Evolutionary conservation across 2,113 vertebrate species (phyloP).

Genomic region (Ifrita kowaldi): DNA sequence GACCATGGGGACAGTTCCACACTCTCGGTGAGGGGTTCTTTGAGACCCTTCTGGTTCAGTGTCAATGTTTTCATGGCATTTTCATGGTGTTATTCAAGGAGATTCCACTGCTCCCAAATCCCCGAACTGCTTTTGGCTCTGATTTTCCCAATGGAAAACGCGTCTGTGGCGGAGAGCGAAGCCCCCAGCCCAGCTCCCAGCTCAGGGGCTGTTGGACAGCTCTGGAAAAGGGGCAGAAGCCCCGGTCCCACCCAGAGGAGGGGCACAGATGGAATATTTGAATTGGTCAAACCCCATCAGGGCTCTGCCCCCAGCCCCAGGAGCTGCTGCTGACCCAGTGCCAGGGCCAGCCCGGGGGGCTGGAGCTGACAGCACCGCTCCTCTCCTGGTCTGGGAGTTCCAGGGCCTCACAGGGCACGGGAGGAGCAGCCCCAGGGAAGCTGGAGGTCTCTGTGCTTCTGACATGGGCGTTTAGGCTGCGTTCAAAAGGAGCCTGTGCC

Average conservation of each 20-base stretch:
- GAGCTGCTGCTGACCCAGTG: neutral
- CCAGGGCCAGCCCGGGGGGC: fast-evolving
- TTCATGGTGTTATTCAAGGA: neutral
- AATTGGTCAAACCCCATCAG: fast-evolving
- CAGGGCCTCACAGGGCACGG: neutral
- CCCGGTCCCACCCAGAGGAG: neutral
- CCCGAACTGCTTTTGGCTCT: neutral
- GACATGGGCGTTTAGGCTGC: fast-evolving
- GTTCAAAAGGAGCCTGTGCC: neutral
- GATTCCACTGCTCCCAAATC: neutral
- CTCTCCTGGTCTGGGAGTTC: fast-evolving
- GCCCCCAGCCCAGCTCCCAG: neutral
- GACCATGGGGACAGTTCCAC: too few relatives aligned
- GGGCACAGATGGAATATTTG: fast-evolving
- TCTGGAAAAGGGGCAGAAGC: neutral
- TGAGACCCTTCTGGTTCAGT: neutral
- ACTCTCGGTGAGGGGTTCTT: neutral
- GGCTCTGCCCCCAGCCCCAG: too few relatives aligned
- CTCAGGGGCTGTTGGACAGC: fast-evolving
- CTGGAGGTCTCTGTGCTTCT: neutral
- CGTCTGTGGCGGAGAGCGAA: neutral
- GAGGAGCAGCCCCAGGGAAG: neutral
- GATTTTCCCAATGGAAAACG: neutral
- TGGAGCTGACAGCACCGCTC: neutral
- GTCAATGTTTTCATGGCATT: neutral